phyloP scores from a whole-genome alignment of 2,797 vertebrate species.

The Gadopsis bispinosus region DNA sequence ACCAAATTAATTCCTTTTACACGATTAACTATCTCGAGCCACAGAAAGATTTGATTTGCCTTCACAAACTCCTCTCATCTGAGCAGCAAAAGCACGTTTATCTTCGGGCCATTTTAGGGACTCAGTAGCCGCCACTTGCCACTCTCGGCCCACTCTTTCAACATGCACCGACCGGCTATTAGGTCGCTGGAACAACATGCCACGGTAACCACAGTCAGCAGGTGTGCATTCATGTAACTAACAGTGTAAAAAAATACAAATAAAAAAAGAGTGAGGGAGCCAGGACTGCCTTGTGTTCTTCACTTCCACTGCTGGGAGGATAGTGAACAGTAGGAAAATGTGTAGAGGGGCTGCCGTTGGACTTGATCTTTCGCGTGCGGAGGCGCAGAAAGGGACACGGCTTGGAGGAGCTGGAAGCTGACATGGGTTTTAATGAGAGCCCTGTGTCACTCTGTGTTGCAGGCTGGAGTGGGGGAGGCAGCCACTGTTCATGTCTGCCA shows the following conservation, averaged over 20 bases:
- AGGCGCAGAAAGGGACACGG: constrained; percentile 40
- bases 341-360: constrained; percentile 28
- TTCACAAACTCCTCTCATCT: not conserved
- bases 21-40: no score
- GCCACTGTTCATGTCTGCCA: no score
- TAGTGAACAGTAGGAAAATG: constrained; percentile 19
- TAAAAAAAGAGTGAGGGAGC: not conserved
- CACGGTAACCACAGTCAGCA: constrained; percentile 71
- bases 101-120: not conserved
- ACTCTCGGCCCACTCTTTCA: constrained; percentile 47
- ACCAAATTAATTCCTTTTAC: no score
- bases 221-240: constrained; percentile 58
- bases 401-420: constrained; percentile 40
- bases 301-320: constrained; percentile 6
- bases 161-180: constrained; percentile 60
- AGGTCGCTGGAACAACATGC: constrained; percentile 54
- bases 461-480: constrained; percentile 42
- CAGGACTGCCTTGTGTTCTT: constrained; percentile 17
- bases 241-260: constrained; percentile 37
- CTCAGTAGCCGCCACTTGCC: constrained; percentile 61
- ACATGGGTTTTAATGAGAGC: constrained; percentile 66
- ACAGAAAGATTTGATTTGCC: no score
- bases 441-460: constrained; percentile 26
- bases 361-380: constrained; percentile 38
- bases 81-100: not conserved